These are phyloP conservation scores for Sycobia sp. DNA, from an alignment of 1,140 invertebrate species.

Conservation along the genomic window DNA sequence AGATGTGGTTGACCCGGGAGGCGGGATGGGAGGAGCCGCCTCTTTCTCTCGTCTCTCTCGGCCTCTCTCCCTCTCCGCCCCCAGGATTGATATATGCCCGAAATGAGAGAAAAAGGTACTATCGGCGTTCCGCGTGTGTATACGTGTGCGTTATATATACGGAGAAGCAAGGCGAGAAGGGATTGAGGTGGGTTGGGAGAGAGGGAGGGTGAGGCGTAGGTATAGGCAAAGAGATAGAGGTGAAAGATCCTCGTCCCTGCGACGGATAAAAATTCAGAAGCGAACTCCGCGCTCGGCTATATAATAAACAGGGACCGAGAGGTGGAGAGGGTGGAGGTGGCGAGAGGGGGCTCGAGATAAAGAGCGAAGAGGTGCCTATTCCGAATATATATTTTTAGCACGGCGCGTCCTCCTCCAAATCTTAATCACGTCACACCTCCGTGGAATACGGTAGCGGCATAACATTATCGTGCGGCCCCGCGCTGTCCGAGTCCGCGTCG, in stretches of 20 bases:
- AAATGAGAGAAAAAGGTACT: slow-evolving; percentile 10
- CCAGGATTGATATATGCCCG: slow-evolving; percentile 13
- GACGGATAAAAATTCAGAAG: slow-evolving; percentile 12
- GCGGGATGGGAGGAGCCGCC: too few relatives aligned
- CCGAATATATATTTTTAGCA: slow-evolving; percentile 35
- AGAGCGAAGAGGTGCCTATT: neutral
- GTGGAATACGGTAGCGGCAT: slow-evolving; percentile 35
- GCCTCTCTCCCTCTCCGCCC: too few relatives aligned
- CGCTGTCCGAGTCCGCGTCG: too few relatives aligned
- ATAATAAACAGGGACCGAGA: neutral
- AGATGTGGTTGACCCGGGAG: too few relatives aligned
- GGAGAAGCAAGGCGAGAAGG: neutral
- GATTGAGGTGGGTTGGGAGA: neutral
- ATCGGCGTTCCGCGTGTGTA: too few relatives aligned
- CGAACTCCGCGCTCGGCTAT: slow-evolving; percentile 1
- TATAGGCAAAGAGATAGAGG: neutral
- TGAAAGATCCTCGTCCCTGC: neutral
- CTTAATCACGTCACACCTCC: slow-evolving; percentile 35
- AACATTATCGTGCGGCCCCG: slow-evolving; percentile 33
- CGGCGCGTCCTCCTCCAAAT: slow-evolving; percentile 32
- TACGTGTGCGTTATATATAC: too few relatives aligned
- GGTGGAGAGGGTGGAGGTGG: neutral
- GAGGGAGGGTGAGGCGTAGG: neutral
- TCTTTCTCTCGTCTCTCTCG: too few relatives aligned
- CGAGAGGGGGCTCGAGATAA: neutral